Base-by-base conservation (phyloP, 1,140 invertebrate genomes). In the Lasioglossum baleicum region DNA sequence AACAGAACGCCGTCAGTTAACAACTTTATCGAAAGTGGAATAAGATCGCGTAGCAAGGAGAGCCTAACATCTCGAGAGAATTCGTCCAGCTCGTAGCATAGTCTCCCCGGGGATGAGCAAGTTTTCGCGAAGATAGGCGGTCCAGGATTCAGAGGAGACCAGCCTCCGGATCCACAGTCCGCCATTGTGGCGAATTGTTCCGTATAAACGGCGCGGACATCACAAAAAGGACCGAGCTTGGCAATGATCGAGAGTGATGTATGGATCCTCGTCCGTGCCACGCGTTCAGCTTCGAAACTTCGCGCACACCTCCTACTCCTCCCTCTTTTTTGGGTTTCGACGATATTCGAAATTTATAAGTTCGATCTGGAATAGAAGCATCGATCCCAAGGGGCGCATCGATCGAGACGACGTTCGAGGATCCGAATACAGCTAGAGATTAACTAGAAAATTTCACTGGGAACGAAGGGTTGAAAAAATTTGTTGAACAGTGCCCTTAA, bases 231-330 rank as follows among this genome's bases (percentile, higher is more conserved):
- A 53, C 67, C 3, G 40, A 64, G 56, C 0, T 20, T 68, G 58
- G 61, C 74, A 84, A 71, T 89, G 89, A 90, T 90, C 56, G 89
- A 89, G 79, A 67, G 75, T 88, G 89, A 90, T 88, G 74, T 83
- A 90, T 89, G 42, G 87, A 76, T 64, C 48, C 35, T 53, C 15
- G 44, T 67, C 60, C 35, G 44, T 64, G 67, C 77, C 73, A 80
- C 74, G 78, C 42, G 70, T n/a, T 75, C 11, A 2, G 26, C 31
- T 15, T 26, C 22, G 8, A 26, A 22, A 35, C 8, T 17, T 8
- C 22, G 20, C 15, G 22, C 2, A 66, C 11, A 63, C 40, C 15
- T 40, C 7, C 17, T 35, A 22, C 53, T 51, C 64, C 20, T 42
- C 31, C 31, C 64, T 63, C 20, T 48, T 42, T 6, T 20, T 15